Conservation (phyloP, 92 coral and sea anemone genomes). For the Palythoa heliodiscus region DNA sequence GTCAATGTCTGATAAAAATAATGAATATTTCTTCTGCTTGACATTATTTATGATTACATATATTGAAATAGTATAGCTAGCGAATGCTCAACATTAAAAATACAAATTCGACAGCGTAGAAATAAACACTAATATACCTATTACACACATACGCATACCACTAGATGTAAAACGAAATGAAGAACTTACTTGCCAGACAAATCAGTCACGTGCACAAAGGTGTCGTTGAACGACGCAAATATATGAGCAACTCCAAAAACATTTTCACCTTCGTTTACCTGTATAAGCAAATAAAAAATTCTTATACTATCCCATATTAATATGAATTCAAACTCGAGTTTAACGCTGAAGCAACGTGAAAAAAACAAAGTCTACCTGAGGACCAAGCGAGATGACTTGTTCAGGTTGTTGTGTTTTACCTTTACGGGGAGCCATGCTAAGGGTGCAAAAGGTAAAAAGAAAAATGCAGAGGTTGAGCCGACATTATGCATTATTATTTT, state of each 20-base stretch:
- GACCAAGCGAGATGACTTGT: slow-evolving; percentile 94
- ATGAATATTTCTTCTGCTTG: too few species aligned
- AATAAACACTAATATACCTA: background rate
- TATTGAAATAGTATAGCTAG: too few species aligned
- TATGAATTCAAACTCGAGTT: background rate
- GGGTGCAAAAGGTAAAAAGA: slow-evolving; percentile 50
- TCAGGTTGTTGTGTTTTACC: slow-evolving; percentile 86
- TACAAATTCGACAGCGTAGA: background rate
- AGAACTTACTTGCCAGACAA: slow-evolving; percentile 92
- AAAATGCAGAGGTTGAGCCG: slow-evolving; percentile 5
- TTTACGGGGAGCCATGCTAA: slow-evolving; percentile 99
- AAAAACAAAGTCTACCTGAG: slow-evolving; percentile 76
- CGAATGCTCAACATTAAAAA: background rate
- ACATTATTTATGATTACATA: too few species aligned
- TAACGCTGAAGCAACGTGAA: background rate
- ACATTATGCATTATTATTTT: slow-evolving; percentile 29
- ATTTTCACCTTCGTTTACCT: slow-evolving; percentile 96
- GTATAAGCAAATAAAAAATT: background rate
- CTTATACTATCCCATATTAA: background rate
- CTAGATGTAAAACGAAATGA: background rate
- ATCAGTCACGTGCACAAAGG: slow-evolving; percentile 98
- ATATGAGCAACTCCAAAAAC: slow-evolving; percentile 98
- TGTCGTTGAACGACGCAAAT: slow-evolving; percentile 98
- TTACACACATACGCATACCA: background rate
- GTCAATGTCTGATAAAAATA: too few species aligned